These are phyloP conservation scores for Denticeps clupeoides DNA, from an alignment of 2,797 vertebrate species.

Conservation along the genomic window DNA sequence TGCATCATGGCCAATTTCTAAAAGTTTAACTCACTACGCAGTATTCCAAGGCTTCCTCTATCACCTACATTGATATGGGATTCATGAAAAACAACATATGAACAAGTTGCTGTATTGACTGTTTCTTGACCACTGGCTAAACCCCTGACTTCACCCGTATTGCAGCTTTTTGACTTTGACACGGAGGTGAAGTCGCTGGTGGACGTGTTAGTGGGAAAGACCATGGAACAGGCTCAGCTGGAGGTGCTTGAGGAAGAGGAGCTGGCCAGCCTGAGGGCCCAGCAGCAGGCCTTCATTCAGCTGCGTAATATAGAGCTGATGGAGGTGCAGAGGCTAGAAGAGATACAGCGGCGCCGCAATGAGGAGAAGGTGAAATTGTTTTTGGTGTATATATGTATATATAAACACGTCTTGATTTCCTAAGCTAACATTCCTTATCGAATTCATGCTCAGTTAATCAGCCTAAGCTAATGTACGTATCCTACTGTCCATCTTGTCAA, in stretches of 20 bases:
- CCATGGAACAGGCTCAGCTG: conserved; percentile 77
- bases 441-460: too few relatives aligned
- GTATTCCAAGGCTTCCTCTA: too few relatives aligned
- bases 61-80: too few relatives aligned
- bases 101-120: too few relatives aligned
- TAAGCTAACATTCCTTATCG: too few relatives aligned
- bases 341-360: conserved; percentile 68
- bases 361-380: conserved; percentile 77
- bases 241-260: conserved; percentile 94
- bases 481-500: too few relatives aligned
- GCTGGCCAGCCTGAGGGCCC: conserved; percentile 60
- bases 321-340: conserved; percentile 79
- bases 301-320: conserved; percentile 68
- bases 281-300: conserved; percentile 62
- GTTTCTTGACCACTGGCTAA: not conserved
- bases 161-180: conserved; percentile 88
- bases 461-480: too few relatives aligned
- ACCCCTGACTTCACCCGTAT: not conserved
- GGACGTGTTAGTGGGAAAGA: conserved; percentile 85
- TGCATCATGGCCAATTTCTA: too few relatives aligned
- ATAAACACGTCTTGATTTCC: too few relatives aligned
- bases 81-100: not conserved
- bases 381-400: too few relatives aligned
- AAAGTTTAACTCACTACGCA: not conserved
- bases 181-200: conserved; percentile 78